Percentiles rank a stretch among this genome's conserved stretches.
Evolutionary conservation across 2,797 vertebrate genomes (phyloP).

Genomic region (Sparidentex hasta): DNA sequence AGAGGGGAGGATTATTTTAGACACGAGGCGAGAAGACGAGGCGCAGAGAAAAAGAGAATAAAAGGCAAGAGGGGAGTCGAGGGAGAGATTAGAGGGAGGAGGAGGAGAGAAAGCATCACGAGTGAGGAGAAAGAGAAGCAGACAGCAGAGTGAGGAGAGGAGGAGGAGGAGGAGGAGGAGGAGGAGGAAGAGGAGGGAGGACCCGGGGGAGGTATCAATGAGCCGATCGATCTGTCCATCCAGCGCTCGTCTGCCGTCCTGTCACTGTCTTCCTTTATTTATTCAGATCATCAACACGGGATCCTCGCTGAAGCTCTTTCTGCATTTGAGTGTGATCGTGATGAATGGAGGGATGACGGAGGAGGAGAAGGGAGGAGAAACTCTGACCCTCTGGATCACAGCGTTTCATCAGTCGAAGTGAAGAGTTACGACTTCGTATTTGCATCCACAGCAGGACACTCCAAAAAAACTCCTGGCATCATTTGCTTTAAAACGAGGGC

Average conservation of each 20-base stretch:
- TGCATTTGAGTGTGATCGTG: slow-evolving; percentile 36
- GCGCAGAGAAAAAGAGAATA: slow-evolving; percentile 37
- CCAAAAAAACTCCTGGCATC: slow-evolving; percentile 23
- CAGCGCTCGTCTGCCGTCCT: slow-evolving; percentile 57
- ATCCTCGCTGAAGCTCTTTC: slow-evolving; percentile 8
- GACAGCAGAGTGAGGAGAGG: slow-evolving; percentile 54
- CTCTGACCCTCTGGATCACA: slow-evolving; percentile 5
- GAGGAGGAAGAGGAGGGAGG: slow-evolving; percentile 36
- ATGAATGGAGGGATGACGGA: slow-evolving; percentile 23
- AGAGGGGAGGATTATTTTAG: slow-evolving; percentile 49
- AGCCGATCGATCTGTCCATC: slow-evolving; percentile 71
- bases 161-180: slow-evolving; percentile 42
- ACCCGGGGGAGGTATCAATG: slow-evolving; percentile 75
- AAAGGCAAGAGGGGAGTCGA: slow-evolving; percentile 57
- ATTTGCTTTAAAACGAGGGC: slow-evolving; percentile 14
- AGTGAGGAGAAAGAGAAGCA: slow-evolving; percentile 67
- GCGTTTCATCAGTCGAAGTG: not conserved
- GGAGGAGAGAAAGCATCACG: slow-evolving; percentile 42
- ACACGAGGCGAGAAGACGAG: slow-evolving; percentile 34
- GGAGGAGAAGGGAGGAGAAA: not conserved
- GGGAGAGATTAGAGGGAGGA: slow-evolving; percentile 71
- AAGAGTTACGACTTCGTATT: not conserved
- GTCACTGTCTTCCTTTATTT: slow-evolving; percentile 55
- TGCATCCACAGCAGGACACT: slow-evolving; percentile 15
- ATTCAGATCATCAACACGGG: slow-evolving; percentile 49